Evolutionary conservation across 2,888 invertebrate species (phyloP).

Genomic region (Nasonovia ribisnigri): DNA sequence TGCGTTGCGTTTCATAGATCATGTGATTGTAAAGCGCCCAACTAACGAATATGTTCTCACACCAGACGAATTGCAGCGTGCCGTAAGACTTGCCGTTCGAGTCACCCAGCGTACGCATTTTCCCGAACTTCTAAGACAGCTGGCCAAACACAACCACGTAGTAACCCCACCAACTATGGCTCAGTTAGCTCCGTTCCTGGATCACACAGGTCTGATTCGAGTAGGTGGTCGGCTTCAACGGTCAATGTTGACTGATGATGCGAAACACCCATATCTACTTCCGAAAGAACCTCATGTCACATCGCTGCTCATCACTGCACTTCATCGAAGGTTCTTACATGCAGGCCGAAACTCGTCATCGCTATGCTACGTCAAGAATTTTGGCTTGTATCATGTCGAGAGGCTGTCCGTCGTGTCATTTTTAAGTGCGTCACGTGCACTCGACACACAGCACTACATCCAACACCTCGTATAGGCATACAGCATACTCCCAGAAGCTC

Average conservation of each 20-base stretch:
- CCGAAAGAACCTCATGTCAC: not conserved
- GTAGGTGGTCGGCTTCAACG: not conserved
- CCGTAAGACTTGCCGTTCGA: not conserved
- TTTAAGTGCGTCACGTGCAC: conserved; percentile 17
- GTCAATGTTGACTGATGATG: not conserved
- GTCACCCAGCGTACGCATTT: not conserved
- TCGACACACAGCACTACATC: not conserved
- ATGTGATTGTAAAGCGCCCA: not conserved
- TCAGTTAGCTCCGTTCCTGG: conserved; percentile 20
- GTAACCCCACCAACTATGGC: not conserved
- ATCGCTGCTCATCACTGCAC: not conserved
- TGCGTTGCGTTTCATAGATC: not conserved
- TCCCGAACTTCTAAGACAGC: not conserved
- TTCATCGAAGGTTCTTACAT: not conserved
- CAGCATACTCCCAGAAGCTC: not conserved
- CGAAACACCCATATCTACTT: not conserved
- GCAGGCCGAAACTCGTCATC: not conserved
- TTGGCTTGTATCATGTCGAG: conserved; percentile 4
- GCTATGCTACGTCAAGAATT: conserved; percentile 2
- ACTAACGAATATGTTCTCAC: not conserved
- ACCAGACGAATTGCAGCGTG: not conserved
- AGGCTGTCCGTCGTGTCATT: not conserved
- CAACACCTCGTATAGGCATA: not conserved
- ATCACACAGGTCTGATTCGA: not conserved
- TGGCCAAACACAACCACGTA: not conserved